Evolutionary conservation across 1,140 invertebrate species (phyloP), one percentile per base, ranked within the genome.

Genomic region (Chironomus striatipennis): DNA sequence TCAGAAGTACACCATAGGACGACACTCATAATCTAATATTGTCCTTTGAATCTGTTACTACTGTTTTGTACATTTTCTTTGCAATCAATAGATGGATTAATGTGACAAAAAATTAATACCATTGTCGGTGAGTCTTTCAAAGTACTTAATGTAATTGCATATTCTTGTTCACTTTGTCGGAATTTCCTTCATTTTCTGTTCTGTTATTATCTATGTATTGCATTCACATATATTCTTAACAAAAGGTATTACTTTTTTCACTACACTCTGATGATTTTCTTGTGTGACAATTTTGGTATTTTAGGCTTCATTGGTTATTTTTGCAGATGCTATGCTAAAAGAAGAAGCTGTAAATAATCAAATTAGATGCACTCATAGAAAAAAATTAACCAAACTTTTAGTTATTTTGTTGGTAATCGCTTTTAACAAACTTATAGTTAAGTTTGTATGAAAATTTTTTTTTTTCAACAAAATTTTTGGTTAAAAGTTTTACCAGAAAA

Each of bases 11-110:
- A 57, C 47, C 47, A 70, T 20, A 20, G 65, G 65, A 70, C 65
- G 65, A 70, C 65, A 20, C 65, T 70, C 18, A 18, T 70, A 70
- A 70, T 70, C 65, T 70, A 70, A 70, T 70, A 70, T 70, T 70
- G 65, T 21, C 20, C 65, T 8, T 57, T 57, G 12, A 57, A 57
- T 34, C 24, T 34, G n/a, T n/a, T 34, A 34, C 24, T 34, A 34
- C 24, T 34, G 24, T 34, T 34, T 34, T 34, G 24, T 34, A 5
- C 24, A 34, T 34, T 34, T n/a, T n/a, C n/a, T n/a, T 34, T 34
- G 24, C 24, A 34, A 34, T 34, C 24, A 34, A 34, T 34, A 34
- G 24, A n/a, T n/a, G 47, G 47, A 57, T 57, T 57, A n/a, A 1
- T 57, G 47, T 57, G 47, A 57, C 47, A 57, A 57, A 57, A 47